Conservation (phyloP, 2,888 invertebrate genomes). For the Quadriops clusia region DNA sequence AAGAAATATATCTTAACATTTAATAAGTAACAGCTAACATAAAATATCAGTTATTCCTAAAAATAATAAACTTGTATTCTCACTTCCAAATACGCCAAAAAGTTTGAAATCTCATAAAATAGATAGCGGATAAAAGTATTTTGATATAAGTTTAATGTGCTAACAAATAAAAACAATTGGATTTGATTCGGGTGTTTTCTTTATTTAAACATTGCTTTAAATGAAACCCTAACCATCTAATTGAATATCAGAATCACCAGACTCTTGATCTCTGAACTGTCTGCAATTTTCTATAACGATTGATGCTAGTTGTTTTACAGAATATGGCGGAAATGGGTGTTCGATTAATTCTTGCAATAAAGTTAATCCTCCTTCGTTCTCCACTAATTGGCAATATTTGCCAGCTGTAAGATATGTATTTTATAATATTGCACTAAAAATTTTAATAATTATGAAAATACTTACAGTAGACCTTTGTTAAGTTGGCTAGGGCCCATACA, state of each 20-base stretch:
- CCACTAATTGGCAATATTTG: conserved; percentile 84
- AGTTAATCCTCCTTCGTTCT: conserved; percentile 71
- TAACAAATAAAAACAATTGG: too few relatives aligned
- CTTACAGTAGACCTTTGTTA: conserved; percentile 87
- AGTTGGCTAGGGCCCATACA: conserved; percentile 92
- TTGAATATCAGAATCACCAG: conserved; percentile 9
- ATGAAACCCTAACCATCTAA: conserved; percentile 14
- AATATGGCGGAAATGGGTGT: conserved; percentile 49
- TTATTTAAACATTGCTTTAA: too few relatives aligned
- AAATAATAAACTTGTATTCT: too few relatives aligned
- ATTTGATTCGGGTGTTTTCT: too few relatives aligned
- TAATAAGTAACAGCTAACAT: too few relatives aligned
- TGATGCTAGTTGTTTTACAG: conserved; percentile 57
- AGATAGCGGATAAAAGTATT: too few relatives aligned
- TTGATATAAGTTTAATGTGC: too few relatives aligned
- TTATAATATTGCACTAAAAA: too few relatives aligned
- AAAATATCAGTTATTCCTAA: too few relatives aligned
- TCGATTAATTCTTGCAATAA: conserved; percentile 55
- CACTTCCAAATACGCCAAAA: too few relatives aligned
- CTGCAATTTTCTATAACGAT: conserved; percentile 57
- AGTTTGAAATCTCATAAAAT: too few relatives aligned
- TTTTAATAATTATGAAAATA: conserved; percentile 25
- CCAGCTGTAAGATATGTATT: conserved; percentile 49
- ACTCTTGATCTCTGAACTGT: conserved; percentile 17
- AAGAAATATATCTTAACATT: too few relatives aligned